phyloP scores from a whole-genome alignment of 2,797 vertebrate genomes.

The Ciconia nigra region DNA sequence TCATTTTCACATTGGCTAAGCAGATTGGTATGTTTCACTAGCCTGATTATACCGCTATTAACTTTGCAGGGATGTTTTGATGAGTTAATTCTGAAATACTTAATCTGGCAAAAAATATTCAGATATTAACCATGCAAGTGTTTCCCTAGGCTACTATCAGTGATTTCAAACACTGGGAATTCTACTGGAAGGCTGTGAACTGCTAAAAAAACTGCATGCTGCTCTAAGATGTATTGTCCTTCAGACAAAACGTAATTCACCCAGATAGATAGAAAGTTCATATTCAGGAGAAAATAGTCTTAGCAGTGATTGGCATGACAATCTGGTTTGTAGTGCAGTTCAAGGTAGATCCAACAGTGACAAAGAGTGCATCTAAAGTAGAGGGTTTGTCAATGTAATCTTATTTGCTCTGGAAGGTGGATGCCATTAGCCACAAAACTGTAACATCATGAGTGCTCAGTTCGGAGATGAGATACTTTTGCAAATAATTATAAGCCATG shows the following conservation, averaged over 20 bases:
- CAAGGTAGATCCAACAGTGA: background rate
- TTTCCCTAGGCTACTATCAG: background rate
- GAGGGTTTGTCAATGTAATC: background rate
- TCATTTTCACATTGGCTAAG: background rate
- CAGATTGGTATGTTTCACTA: background rate
- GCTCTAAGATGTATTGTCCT: background rate
- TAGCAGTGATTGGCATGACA: background rate
- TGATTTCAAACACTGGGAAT: background rate
- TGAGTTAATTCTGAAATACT: background rate
- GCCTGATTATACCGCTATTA: background rate
- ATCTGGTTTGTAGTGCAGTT: background rate
- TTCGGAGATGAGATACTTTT: background rate
- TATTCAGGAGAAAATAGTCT: background rate
- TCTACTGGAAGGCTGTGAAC: background rate
- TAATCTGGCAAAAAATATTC: background rate
- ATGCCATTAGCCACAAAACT: background rate
- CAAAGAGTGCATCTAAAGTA: background rate
- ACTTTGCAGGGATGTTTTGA: background rate
- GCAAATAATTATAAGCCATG: background rate
- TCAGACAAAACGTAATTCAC: background rate
- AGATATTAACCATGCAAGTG: background rate
- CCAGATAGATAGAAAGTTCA: background rate
- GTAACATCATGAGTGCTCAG: background rate
- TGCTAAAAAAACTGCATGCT: background rate
- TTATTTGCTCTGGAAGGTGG: background rate